phyloP scores from a whole-genome alignment of 2,888 invertebrate species.

The Muschampia plurimacula region DNA sequence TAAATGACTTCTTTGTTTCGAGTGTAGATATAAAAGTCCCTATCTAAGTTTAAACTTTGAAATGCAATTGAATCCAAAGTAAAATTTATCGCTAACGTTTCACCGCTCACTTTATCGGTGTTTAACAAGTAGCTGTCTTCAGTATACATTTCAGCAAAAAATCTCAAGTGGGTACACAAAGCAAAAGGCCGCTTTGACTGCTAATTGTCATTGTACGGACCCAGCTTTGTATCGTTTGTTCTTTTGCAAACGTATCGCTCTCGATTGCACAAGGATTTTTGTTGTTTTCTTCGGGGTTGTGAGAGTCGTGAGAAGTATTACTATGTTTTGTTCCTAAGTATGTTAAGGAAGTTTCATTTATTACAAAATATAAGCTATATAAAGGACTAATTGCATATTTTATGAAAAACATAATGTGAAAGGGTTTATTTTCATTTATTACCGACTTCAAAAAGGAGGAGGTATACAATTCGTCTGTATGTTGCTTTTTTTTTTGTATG shows the following conservation, averaged over 20 bases:
- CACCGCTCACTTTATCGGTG: background rate
- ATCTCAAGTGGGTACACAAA: conserved; percentile 57
- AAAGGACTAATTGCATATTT: background rate
- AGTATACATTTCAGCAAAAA: conserved; percentile 80
- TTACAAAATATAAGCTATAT: background rate
- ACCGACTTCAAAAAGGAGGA: too few species aligned
- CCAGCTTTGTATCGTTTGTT: conserved; percentile 59
- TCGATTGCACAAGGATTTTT: conserved; percentile 59
- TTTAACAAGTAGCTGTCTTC: background rate
- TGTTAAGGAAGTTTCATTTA: background rate
- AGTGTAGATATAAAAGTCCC: too few species aligned
- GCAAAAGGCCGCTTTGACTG: conserved; percentile 69
- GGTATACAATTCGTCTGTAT: too few species aligned
- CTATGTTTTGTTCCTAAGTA: conserved; percentile 15
- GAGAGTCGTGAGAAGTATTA: conserved; percentile 76
- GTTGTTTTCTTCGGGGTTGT: conserved; percentile 62
- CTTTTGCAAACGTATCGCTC: conserved; percentile 61
- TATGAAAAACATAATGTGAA: background rate
- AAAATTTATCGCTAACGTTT: background rate
- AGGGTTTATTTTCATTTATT: too few species aligned
- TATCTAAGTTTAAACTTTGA: too few species aligned
- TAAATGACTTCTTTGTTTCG: too few species aligned
- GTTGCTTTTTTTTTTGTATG: too few species aligned
- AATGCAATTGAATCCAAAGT: background rate
- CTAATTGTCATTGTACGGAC: conserved; percentile 78